Percentiles rank a stretch among this genome's conserved stretches.
Evolutionary conservation across 2,797 vertebrate species (phyloP).

Genomic region (Hozukius guyotensis): DNA sequence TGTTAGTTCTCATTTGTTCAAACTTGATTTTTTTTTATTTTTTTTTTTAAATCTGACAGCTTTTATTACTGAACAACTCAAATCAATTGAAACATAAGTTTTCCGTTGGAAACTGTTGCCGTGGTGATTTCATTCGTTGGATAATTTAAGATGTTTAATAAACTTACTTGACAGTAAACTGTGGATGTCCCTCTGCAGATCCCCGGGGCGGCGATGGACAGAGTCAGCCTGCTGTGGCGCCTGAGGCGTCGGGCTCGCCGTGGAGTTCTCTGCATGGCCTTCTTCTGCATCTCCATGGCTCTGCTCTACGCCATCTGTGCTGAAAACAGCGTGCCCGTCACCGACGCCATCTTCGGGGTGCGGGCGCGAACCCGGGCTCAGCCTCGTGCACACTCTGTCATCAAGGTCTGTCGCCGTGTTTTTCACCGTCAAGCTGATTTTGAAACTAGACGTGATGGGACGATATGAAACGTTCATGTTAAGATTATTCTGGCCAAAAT

Average conservation of each 20-base stretch:
- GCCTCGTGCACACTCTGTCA: conserved; percentile 75
- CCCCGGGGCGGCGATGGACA: conserved; percentile 82
- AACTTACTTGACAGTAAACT: neutral
- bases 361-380: conserved; percentile 83
- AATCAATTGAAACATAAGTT: neutral
- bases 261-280: conserved; percentile 80
- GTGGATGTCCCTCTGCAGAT: conserved; percentile 64
- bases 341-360: conserved; percentile 86
- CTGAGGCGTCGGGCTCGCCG: conserved; percentile 82
- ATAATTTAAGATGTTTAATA: neutral
- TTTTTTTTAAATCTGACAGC: neutral
- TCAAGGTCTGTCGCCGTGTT: conserved; percentile 67
- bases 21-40: too few species aligned
- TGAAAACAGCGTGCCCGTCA: conserved; percentile 86
- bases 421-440: neutral
- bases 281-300: conserved; percentile 85
- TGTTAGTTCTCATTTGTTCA: neutral
- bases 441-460: neutral
- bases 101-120: neutral
- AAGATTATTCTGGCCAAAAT: neutral
- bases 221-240: conserved; percentile 84
- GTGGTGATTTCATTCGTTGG: neutral
- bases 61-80: neutral
- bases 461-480: neutral
- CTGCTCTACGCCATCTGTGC: conserved; percentile 85